These are phyloP conservation scores for Triplophysa rosa DNA, from an alignment of 2,113 vertebrate species.

Conservation along the genomic window DNA sequence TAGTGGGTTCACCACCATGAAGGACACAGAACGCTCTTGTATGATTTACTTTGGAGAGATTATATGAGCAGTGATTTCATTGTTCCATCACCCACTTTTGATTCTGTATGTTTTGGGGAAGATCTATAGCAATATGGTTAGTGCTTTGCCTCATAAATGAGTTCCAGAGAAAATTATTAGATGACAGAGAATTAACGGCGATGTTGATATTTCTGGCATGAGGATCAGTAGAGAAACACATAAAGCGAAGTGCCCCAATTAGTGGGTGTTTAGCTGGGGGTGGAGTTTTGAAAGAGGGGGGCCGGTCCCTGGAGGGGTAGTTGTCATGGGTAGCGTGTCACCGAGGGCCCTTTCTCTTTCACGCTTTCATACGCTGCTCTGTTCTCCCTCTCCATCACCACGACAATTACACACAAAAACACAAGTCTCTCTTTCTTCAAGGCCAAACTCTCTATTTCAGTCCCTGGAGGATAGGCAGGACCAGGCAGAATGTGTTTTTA, in stretches of 20 bases:
- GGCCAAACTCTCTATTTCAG: constrained; percentile 37
- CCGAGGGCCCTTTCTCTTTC: constrained; percentile 35
- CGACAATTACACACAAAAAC: constrained; percentile 46
- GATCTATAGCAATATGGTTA: constrained; percentile 25
- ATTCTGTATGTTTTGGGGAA: not conserved
- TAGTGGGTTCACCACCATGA: not conserved
- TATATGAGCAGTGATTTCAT: constrained; percentile 10
- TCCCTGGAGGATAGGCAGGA: constrained; percentile 22
- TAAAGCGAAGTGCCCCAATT: constrained; percentile 35
- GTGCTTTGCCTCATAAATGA: constrained; percentile 3
- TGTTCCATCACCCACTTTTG: constrained; percentile 15
- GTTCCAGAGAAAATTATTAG: constrained; percentile 34
- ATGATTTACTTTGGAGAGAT: constrained; percentile 15
- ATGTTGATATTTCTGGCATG: constrained; percentile 34
- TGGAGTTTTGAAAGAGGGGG: constrained; percentile 1
- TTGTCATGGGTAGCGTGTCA: constrained; percentile 39
- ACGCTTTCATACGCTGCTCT: constrained; percentile 30
- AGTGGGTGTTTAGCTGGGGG: constrained; percentile 35
- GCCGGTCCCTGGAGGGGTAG: constrained; percentile 24
- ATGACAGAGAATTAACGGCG: constrained; percentile 19
- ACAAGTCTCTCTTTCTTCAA: constrained; percentile 13
- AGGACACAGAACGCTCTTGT: not conserved
- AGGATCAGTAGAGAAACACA: not conserved
- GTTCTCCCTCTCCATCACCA: constrained; percentile 51
- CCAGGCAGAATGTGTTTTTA: constrained; percentile 25